These are phyloP conservation scores for Ornithorhynchus anatinus DNA, from an alignment of 2,113 vertebrate species.

Conservation along the genomic window DNA sequence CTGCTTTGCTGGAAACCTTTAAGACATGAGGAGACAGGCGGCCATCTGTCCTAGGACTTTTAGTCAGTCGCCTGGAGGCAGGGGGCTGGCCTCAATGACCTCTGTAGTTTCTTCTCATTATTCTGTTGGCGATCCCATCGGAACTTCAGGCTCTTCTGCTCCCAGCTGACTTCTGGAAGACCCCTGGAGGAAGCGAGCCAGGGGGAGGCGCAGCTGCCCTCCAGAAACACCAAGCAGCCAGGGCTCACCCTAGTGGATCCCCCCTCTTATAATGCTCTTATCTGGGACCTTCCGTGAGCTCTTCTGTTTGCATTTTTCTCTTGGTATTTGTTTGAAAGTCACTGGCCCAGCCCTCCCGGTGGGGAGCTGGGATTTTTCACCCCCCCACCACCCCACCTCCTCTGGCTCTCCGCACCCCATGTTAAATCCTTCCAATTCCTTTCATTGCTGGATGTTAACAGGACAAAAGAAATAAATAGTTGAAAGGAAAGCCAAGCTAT, in stretches of 20 bases:
- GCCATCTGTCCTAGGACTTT: too few relatives aligned
- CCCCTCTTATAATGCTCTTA: neutral
- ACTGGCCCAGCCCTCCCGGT: conserved; percentile 47
- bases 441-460: conserved; percentile 44
- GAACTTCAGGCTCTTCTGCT: too few relatives aligned
- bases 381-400: neutral
- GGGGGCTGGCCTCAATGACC: too few relatives aligned
- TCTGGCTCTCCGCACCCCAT: neutral
- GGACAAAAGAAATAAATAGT: conserved; percentile 57
- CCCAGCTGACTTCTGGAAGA: too few relatives aligned
- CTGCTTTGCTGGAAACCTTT: conserved; percentile 1
- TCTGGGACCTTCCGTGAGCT: conserved; percentile 1
- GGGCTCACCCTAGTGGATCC: neutral
- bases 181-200: too few relatives aligned
- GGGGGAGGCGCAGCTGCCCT: too few relatives aligned
- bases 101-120: too few relatives aligned
- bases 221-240: neutral
- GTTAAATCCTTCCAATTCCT: conserved; percentile 47
- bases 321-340: conserved; percentile 47
- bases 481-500: conserved; percentile 52
- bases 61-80: too few relatives aligned
- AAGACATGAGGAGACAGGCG: too few relatives aligned
- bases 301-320: conserved; percentile 57
- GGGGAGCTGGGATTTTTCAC: conserved; percentile 10
- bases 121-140: too few relatives aligned